These are phyloP conservation scores for Serranus cabrilla DNA, from an alignment of 2,797 vertebrate species.

Conservation along the genomic window DNA sequence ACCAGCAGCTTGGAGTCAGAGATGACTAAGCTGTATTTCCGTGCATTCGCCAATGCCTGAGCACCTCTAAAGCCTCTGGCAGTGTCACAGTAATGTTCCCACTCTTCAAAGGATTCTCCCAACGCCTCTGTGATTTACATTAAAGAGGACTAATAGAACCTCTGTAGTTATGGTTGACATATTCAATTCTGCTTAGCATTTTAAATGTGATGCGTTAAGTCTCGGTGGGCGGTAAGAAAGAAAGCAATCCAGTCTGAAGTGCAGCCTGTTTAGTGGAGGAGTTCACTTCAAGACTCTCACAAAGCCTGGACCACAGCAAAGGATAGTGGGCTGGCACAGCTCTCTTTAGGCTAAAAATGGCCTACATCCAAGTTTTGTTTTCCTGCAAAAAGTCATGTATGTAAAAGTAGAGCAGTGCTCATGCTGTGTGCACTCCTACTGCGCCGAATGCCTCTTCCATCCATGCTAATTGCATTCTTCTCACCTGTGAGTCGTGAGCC, in stretches of 20 bases:
- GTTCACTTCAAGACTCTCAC: conserved; percentile 35
- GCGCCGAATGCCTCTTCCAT: conserved; percentile 15
- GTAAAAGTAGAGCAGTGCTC: conserved; percentile 39
- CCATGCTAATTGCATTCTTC: conserved; percentile 27
- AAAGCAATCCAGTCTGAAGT: conserved; percentile 33
- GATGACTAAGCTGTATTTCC: conserved; percentile 76
- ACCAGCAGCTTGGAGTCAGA: conserved; percentile 60
- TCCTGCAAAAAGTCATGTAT: neutral
- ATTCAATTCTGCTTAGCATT: conserved; percentile 70
- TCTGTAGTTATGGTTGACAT: conserved; percentile 63
- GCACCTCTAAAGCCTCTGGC: conserved; percentile 64
- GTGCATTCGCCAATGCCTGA: conserved; percentile 55
- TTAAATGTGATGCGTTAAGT: conserved; percentile 61
- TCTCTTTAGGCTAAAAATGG: conserved; percentile 32
- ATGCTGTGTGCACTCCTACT: neutral
- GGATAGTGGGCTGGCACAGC: conserved; percentile 6
- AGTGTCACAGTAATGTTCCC: conserved; percentile 54
- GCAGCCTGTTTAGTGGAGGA: conserved; percentile 47
- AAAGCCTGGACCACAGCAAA: conserved; percentile 41
- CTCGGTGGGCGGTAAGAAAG: conserved; percentile 31
- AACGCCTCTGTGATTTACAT: conserved; percentile 67
- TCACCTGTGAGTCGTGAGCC: conserved; percentile 47
- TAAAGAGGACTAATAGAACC: conserved; percentile 64
- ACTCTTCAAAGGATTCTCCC: conserved; percentile 69
- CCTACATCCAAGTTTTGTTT: neutral